These are phyloP conservation scores for Spizaetus ornatus DNA, from an alignment of 2,113 vertebrate genomes.

Conservation along the genomic window DNA sequence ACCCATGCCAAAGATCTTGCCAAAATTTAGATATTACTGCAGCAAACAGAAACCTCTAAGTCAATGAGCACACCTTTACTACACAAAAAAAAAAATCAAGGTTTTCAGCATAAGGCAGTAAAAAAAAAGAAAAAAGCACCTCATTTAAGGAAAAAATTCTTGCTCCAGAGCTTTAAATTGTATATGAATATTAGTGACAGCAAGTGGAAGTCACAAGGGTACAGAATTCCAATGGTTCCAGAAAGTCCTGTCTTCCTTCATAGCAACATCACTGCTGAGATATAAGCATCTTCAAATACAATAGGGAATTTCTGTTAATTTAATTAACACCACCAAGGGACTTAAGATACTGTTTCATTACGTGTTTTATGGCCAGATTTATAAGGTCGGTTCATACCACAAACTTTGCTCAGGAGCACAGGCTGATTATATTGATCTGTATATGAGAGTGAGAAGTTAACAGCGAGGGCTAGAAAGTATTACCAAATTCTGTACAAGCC, in stretches of 20 bases:
- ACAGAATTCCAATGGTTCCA: background rate
- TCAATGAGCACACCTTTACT: background rate
- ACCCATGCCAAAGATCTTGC: background rate
- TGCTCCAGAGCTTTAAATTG: background rate
- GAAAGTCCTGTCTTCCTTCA: background rate
- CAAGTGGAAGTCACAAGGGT: background rate
- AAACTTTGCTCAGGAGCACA: background rate
- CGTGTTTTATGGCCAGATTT: background rate
- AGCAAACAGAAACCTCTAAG: background rate
- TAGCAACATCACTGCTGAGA: background rate
- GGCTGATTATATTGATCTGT: background rate
- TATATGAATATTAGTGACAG: background rate
- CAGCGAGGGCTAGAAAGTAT: background rate
- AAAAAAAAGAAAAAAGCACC: background rate
- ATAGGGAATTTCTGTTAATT: background rate
- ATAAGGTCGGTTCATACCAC: background rate
- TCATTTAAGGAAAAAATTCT: background rate
- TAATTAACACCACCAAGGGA: background rate
- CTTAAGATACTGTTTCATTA: background rate
- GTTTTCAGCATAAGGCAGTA: background rate
- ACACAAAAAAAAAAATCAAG: background rate
- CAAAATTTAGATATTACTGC: background rate
- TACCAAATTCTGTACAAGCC: background rate
- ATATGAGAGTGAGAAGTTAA: background rate
- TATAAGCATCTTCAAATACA: background rate